Percentiles rank a stretch among this genome's conserved stretches.
Evolutionary conservation across 2,797 vertebrate genomes (phyloP).

Genomic region (Nothura maculosa): DNA sequence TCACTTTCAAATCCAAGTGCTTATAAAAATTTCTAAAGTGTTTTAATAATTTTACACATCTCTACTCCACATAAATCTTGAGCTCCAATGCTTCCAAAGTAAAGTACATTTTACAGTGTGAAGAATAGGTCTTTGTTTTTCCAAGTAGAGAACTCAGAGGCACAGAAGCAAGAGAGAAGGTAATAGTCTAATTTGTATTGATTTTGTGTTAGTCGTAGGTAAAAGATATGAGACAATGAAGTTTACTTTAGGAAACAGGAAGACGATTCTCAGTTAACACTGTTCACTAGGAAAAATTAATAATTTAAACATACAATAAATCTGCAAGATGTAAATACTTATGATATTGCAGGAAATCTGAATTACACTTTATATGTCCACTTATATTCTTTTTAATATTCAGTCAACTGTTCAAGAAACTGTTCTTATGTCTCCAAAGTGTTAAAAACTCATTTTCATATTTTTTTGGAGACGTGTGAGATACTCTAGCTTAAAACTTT

Average conservation of each 20-base stretch:
- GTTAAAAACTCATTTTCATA: not conserved
- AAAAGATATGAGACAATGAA: not conserved
- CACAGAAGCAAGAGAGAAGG: not conserved
- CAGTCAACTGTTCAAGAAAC: not conserved
- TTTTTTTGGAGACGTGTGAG: not conserved
- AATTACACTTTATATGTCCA: not conserved
- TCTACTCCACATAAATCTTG: not conserved
- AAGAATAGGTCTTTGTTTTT: not conserved
- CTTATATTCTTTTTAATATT: accelerated
- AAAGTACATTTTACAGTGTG: not conserved
- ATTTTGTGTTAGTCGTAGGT: not conserved
- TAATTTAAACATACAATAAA: not conserved
- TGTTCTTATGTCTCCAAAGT: not conserved
- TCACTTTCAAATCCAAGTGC: not conserved
- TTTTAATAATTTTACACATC: not conserved
- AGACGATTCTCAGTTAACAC: not conserved
- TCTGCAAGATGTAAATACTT: not conserved
- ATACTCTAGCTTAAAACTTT: not conserved
- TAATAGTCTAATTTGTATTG: not conserved
- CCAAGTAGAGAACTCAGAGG: not conserved
- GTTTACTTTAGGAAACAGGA: not conserved
- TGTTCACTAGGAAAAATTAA: not conserved
- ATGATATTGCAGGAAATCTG: not conserved
- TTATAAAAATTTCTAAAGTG: not conserved
- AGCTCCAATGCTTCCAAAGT: not conserved